Evolutionary conservation across 2,888 invertebrate species (phyloP), one percentile per base, ranked within the genome.

Genomic region (Microctonus brassicae): DNA sequence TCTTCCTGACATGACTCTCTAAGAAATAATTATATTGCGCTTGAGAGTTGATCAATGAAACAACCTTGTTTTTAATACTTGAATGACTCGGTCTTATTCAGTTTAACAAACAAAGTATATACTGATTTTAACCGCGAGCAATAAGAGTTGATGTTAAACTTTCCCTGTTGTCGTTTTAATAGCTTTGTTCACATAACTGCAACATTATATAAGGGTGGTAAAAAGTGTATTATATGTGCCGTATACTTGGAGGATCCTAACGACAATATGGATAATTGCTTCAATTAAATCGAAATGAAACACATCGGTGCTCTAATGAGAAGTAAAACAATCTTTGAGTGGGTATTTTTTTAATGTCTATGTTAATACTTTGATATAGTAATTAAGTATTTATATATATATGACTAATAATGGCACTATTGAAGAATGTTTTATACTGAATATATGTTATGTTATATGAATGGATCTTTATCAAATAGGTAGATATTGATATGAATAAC

Each of bases 121-220:
- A 55, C 20, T n/a, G 24, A 66, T 33, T 34, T n/a, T 66, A 52
- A 33, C 24, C 42, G 22, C 22, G 20, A 55, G 24, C n/a, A 17
- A 29, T 24, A 62, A 22, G 17, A 26, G 55, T 64, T 55, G 58
- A 24, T 36, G 22, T 63, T 47, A 26, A 47, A 63, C n/a, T 63
- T 47, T 17, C 39, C 11, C 79, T 78, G 77, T 79, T 75, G 76
- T 78, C 79, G 74, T 82, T 84, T 82, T 82, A 83, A 84, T 80
- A 79, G 79, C 77, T 78, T 79, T 76, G 75, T 78, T 79, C 77
- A 78, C 77, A 77, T 82, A 83, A 84, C 84, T 83, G 78, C 78
- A 76, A 73, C 77, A 73, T 64, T 58, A 67, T n/a, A n/a, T 76
- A 64, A 76, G 70, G 74, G 79, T 78, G 78, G 7, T 81, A 77